Conservation (phyloP, 2,797 vertebrate genomes). For the Lateolabrax maculatus region DNA sequence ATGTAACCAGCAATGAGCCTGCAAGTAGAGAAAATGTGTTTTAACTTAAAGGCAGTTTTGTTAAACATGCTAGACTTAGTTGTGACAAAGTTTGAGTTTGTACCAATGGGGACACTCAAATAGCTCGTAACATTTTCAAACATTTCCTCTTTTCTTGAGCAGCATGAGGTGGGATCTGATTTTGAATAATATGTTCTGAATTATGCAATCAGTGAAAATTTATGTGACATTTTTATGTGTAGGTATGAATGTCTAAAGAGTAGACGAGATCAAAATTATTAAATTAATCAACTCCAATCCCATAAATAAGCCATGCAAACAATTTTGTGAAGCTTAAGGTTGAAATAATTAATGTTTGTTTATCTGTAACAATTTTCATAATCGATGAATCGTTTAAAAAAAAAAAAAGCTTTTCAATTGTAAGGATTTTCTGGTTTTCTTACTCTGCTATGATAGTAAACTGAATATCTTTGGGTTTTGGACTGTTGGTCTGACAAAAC, state of each 20-base stretch:
- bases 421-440: neutral
- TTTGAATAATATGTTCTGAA: neutral
- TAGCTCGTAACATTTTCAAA: neutral
- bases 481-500: neutral
- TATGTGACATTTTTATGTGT: neutral
- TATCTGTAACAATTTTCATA: neutral
- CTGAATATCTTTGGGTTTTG: neutral
- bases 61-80: too few species aligned
- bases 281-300: neutral
- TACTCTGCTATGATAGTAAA: neutral
- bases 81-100: neutral
- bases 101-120: neutral
- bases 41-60: constrained; percentile 12
- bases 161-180: neutral
- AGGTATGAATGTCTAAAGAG: neutral
- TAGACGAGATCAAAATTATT: neutral
- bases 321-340: neutral
- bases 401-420: too few species aligned
- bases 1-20: constrained; percentile 1
- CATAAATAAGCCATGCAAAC: neutral
- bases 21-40: neutral
- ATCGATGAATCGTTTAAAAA: neutral
- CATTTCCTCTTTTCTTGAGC: neutral
- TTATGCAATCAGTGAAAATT: neutral
- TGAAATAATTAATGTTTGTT: neutral